Evolutionary conservation across 1,140 invertebrate species (phyloP), one percentile per base, ranked within the genome.

Genomic region (Sycobia sp.): DNA sequence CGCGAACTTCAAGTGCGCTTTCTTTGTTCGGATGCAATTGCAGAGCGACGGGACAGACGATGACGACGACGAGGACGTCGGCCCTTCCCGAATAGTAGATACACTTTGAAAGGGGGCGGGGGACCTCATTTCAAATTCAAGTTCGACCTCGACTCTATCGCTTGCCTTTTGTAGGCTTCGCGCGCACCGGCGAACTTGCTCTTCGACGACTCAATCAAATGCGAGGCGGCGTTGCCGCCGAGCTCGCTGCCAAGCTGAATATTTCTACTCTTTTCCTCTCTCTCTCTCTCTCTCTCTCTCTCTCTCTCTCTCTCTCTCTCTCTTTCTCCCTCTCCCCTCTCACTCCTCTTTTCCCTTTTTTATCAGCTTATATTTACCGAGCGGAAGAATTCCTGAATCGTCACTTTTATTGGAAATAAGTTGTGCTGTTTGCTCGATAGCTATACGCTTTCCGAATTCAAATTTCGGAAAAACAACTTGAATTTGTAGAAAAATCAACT

Each of bases 71-170:
- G n/a, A n/a, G 4, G 7, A 2, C 49, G 7, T 1, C 9, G 25
- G n/a, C 23, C 53, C 49, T 3, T n/a, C 18, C 22, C 50, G 43
- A n/a, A n/a, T 25, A 39, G 13, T 56, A 34, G 55, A 46, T 57
- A 57, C 55, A 46, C 55, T 57, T 25, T 23, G 43, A 57, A 36
- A 46, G 16, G 29, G 20, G 39, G 16, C 3, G 46, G 14, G 29
- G 7, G 43, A 57, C 46, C 55, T 57, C 55, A 57, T 57, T 57
- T 57, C 29, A 36, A 36, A 57, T 57, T 44, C 55, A 57, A 57
- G 55, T 57, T 57, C 55, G 55, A 34, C 55, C 25, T n/a, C 39
- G 13, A n/a, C 22, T n/a, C 13, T 13, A 14, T 13, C n/a, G 39
- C 39, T 34, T 0, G 41, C 34, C 41, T 47, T 36, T 34, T 34